Percentiles rank a stretch among this genome's conserved stretches.
Conservation (phyloP, 2,797 vertebrate genomes). For the Pyrocephalus nanus region DNA sequence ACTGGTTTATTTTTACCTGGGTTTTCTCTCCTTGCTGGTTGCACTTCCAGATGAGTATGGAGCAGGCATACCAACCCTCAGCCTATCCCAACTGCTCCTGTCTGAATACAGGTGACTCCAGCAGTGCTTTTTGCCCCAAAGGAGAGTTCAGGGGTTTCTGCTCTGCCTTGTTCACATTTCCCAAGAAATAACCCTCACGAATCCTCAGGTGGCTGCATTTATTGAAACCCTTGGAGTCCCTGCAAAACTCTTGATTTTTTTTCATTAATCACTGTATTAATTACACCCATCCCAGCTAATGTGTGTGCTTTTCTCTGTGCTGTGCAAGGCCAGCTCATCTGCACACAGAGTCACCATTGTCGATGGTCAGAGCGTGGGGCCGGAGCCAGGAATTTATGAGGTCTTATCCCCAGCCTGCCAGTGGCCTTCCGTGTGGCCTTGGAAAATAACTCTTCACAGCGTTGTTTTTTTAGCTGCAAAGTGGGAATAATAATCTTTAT, state of each 20-base stretch:
- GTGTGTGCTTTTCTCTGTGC: background rate
- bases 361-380: background rate
- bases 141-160: background rate
- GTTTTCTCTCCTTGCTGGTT: background rate
- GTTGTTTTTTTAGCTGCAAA: conserved; percentile 36
- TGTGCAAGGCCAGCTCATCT: conserved; percentile 12
- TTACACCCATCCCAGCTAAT: background rate
- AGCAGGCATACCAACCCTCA: background rate
- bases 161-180: background rate
- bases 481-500: conserved; percentile 48
- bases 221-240: background rate
- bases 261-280: background rate
- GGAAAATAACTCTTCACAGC: conserved; percentile 25
- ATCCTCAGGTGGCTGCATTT: background rate
- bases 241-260: background rate
- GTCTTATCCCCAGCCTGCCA: conserved; percentile 1
- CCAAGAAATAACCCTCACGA: background rate
- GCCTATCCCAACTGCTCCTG: background rate
- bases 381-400: conserved; percentile 59
- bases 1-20: background rate
- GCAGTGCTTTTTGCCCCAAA: background rate
- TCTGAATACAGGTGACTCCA: rapidly evolving
- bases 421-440: conserved; percentile 20
- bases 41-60: background rate
- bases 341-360: conserved; percentile 59